These are phyloP conservation scores for Catharus fuscescens DNA, from an alignment of 2,113 vertebrate genomes.

Conservation along the genomic window DNA sequence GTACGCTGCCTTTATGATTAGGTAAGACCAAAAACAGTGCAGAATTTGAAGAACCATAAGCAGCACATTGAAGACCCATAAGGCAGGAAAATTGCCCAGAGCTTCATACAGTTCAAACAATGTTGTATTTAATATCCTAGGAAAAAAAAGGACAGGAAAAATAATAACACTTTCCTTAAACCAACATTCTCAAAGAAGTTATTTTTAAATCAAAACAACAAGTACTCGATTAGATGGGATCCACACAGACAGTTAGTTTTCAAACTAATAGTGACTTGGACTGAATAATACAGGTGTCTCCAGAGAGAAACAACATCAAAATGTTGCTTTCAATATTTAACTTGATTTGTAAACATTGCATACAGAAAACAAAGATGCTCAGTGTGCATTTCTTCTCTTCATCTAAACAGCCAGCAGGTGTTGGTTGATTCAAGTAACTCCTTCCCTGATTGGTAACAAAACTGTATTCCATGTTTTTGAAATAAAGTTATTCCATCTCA, in stretches of 20 bases:
- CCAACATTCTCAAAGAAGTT: not conserved
- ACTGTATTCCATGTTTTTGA: not conserved
- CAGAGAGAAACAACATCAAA: not conserved
- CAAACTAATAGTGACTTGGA: not conserved
- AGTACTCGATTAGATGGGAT: not conserved
- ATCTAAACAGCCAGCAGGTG: not conserved
- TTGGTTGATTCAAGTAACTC: not conserved
- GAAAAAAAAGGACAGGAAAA: not conserved
- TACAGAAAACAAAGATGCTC: not conserved
- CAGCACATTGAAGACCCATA: slow-evolving; percentile 92
- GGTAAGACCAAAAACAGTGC: slow-evolving; percentile 94
- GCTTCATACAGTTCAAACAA: slow-evolving; percentile 97
- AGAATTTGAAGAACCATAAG: slow-evolving; percentile 89
- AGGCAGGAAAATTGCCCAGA: slow-evolving; percentile 93
- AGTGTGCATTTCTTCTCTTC: not conserved
- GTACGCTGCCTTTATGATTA: slow-evolving; percentile 91
- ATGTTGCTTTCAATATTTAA: not conserved
- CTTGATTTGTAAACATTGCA: not conserved
- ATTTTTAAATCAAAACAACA: not conserved
- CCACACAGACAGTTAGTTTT: not conserved
- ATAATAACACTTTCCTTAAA: not conserved
- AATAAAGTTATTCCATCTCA: not conserved
- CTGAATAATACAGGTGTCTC: not conserved
- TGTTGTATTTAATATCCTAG: slow-evolving; percentile 93
- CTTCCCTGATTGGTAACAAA: not conserved